These are phyloP conservation scores for Aeoliscus strigatus DNA, from an alignment of 2,797 vertebrate species.

Conservation along the genomic window DNA sequence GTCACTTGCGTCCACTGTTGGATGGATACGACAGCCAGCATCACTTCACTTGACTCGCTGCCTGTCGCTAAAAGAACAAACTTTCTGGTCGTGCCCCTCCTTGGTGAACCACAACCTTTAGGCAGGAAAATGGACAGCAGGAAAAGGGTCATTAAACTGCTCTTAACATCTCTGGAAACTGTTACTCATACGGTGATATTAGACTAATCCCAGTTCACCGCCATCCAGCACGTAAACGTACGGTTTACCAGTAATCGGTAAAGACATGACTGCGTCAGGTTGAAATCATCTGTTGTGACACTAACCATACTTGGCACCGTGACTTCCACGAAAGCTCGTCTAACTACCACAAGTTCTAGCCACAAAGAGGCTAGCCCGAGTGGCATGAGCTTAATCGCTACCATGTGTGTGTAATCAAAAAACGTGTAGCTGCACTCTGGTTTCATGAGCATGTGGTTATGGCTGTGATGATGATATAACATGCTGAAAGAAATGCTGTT, in stretches of 20 bases:
- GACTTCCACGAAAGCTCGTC: constrained; percentile 53
- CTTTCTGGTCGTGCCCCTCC: constrained; percentile 44
- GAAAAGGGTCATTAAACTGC: constrained; percentile 62
- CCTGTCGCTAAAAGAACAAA: constrained; percentile 52
- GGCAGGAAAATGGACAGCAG: constrained; percentile 57
- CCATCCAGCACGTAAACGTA: constrained; percentile 24
- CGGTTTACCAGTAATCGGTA: constrained; percentile 33
- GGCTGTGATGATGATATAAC: constrained; percentile 46
- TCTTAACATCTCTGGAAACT: constrained; percentile 63
- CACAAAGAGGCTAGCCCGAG: constrained; percentile 52
- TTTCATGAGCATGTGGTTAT: constrained; percentile 53
- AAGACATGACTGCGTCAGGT: constrained; percentile 52
- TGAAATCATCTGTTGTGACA: constrained; percentile 53
- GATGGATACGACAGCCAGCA: constrained; percentile 42
- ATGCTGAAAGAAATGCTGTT: constrained; percentile 43
- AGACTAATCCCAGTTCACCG: constrained; percentile 38
- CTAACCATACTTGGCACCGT: constrained; percentile 55
- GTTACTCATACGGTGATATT: constrained; percentile 63
- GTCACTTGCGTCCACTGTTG: constrained; percentile 31
- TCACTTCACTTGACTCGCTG: constrained; percentile 51
- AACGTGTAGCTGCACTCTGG: constrained; percentile 45
- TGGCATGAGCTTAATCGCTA: constrained; percentile 58
- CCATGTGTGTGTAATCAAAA: constrained; percentile 55
- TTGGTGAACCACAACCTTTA: constrained; percentile 65
- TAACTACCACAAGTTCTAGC: constrained; percentile 51